A percentile compares a stretch with the other conserved stretches of the same genome.
phyloP scores from a whole-genome alignment of 2,888 invertebrate genomes.

The Eilema depressum region DNA sequence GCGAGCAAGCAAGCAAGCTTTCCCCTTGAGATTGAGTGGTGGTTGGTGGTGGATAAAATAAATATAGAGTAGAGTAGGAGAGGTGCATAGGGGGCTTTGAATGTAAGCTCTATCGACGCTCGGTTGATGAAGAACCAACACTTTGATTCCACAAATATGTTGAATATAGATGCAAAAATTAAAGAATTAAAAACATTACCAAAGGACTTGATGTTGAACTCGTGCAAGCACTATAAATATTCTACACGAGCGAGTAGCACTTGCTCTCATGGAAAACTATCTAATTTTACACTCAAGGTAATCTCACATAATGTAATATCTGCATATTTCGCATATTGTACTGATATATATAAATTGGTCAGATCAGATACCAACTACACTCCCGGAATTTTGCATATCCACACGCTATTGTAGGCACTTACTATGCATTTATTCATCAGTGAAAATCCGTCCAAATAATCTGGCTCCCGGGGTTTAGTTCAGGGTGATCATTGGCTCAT shows the following conservation, averaged over 20 bases:
- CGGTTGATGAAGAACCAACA: too few species aligned
- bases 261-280: slow-evolving; percentile 66
- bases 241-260: slow-evolving; percentile 59
- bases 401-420: slow-evolving; percentile 1
- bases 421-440: background rate
- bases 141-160: too few species aligned
- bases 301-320: slow-evolving; percentile 74
- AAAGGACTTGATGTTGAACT: slow-evolving; percentile 32
- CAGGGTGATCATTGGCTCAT: too few species aligned
- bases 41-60: too few species aligned
- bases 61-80: too few species aligned
- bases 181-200: slow-evolving; percentile 1
- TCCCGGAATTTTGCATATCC: slow-evolving; percentile 59
- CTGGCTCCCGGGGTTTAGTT: too few species aligned
- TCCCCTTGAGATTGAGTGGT: too few species aligned
- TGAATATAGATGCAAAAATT: background rate
- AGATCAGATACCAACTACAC: slow-evolving; percentile 62
- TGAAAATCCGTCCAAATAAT: too few species aligned
- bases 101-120: too few species aligned
- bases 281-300: slow-evolving; percentile 79
- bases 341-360: slow-evolving; percentile 65
- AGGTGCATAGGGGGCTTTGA: too few species aligned
- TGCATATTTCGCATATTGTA: slow-evolving; percentile 77
- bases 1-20: too few species aligned
- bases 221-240: slow-evolving; percentile 59